Base-by-base conservation (phyloP, 1,140 invertebrate species). In the Eubasilissa regina region DNA sequence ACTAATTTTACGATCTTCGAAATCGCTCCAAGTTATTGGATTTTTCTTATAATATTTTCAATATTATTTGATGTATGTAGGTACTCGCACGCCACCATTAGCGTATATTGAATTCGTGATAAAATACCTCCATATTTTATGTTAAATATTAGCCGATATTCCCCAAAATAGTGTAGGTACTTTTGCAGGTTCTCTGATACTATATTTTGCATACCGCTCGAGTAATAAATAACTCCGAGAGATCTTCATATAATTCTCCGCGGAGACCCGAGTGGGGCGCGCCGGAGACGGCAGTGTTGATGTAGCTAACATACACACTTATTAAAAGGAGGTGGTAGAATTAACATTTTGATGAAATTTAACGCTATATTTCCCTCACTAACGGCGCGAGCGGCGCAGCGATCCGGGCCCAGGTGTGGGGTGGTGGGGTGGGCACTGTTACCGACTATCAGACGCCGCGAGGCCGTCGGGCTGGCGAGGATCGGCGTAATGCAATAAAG, bases 321-420 rank as follows among this genome's bases (percentile, higher is more conserved):
- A 77, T 77, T 68, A 68, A 64, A 66, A 48, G 21, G 48, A 64
- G 68, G 58, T 74, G 75, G 66, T 66, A 64, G 72, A 77, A 81
- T 81, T 81, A 81, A 81, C 75, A 81, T 78, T 81, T 78, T 81
- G 80, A 78, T 78, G 80, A 81, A 81, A 81, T 81, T 78, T 81
- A 72, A 81, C 80, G 70, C 55, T 56, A 75, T 78, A 76, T 78
- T 81, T 78, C 77, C 64, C 53, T 53, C 17, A 72, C 51, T 25
- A 78, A 53, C 80, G 51, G 75, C n/a, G n/a, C 62, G 17, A 56
- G 56, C 15, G 19, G 35, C 51, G 19, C 25, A 13, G 44, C 51
- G 9, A 17, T 75, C 35, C n/a, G 15, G n/a, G 10, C 0, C 58
- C 58, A 3, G 64, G 47, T 3, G 44, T 4, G 64, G 12, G 77